Conservation (phyloP, 1,140 invertebrate genomes). For the Aporrectodea caliginosa region DNA sequence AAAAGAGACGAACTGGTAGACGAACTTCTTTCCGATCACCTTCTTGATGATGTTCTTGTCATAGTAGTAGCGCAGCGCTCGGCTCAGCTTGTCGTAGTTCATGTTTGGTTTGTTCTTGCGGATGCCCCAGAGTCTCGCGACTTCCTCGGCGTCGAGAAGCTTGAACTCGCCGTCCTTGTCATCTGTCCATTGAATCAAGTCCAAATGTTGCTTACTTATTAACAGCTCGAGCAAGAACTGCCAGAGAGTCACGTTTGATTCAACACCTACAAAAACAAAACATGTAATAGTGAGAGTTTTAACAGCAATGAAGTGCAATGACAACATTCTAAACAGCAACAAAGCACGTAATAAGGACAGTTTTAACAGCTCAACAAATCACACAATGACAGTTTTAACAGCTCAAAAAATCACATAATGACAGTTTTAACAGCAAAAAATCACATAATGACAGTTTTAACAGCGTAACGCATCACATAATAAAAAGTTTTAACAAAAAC, state of each 20-base stretch:
- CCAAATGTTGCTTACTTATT: constrained; percentile 90
- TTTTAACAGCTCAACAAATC: too few species aligned
- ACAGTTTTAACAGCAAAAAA: too few species aligned
- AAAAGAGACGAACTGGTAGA: constrained; percentile 89
- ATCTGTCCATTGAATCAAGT: constrained; percentile 96
- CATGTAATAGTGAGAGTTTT: too few species aligned
- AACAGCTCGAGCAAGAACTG: constrained; percentile 60
- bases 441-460: too few species aligned
- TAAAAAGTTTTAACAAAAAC: too few species aligned
- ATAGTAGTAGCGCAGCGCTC: constrained; percentile 94
- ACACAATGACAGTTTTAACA: too few species aligned
- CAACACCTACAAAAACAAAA: constrained; percentile 34
- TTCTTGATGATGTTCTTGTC: constrained; percentile 99
- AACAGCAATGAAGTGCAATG: too few species aligned
- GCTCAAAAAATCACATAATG: too few species aligned
- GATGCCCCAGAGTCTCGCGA: constrained; percentile 93
- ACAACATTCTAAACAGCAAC: too few species aligned
- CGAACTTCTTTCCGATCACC: constrained; percentile 84
- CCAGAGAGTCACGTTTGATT: constrained; percentile 55
- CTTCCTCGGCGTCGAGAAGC: constrained; percentile 93
- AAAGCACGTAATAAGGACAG: too few species aligned
- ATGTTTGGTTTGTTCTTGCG: constrained; percentile 98
- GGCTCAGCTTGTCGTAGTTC: constrained; percentile 96
- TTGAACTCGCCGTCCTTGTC: constrained; percentile 96
- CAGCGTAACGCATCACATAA: too few species aligned